Base-by-base conservation (phyloP, 2,797 vertebrate genomes). In the Lemur catta region DNA sequence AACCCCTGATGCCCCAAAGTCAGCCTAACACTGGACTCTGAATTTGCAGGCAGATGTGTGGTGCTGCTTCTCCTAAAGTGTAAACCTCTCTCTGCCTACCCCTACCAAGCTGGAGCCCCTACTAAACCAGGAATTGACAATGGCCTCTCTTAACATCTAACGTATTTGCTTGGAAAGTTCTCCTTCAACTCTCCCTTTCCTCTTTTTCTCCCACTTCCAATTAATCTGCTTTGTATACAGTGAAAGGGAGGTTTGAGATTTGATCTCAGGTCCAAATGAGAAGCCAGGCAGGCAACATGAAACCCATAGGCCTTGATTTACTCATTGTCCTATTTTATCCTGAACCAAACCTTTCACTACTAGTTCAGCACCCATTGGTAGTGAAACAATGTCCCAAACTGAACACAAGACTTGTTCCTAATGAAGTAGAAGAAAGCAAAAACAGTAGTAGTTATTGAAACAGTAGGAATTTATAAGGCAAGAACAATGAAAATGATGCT, bases 401-500 rank as follows among this genome's bases (percentile, higher is more conserved):
- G 50, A 85, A 55, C n/a, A 20, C 2, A 84, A 89, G 78, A 52
- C 59, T 50, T 76, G 24, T 84, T 89, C 41, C 95, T 71, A 33
- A 48, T 50, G 41, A 95, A 92, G 52, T 0, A 95, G 80, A 92
- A 80, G 86, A 13, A 84, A 88, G 46, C 26, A 88, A 80, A 95
- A 88, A 48, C 82, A 79, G 33, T 65, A n/a, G 63, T 65, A 65
- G 63, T 0, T 24, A 38, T 46, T 75, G 67, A 85, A 89, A 92
- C 46, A 89, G 46, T 30, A 90, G 59, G n/a, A 88, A 81, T 69
- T 87, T 78, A 87, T 63, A 96, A 76, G 14, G 12, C 30, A 78
- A 87, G 41, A 90, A 82, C 63, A 72, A 85, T 88, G 35, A 79
- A 89, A 88, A 89, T 59, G 86, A 92, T n/a, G 24, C 3, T 48